Percentiles rank a stretch among this genome's conserved stretches.
phyloP scores from a whole-genome alignment of 2,888 invertebrate genomes.

The Cryptophagus acutangulus region DNA sequence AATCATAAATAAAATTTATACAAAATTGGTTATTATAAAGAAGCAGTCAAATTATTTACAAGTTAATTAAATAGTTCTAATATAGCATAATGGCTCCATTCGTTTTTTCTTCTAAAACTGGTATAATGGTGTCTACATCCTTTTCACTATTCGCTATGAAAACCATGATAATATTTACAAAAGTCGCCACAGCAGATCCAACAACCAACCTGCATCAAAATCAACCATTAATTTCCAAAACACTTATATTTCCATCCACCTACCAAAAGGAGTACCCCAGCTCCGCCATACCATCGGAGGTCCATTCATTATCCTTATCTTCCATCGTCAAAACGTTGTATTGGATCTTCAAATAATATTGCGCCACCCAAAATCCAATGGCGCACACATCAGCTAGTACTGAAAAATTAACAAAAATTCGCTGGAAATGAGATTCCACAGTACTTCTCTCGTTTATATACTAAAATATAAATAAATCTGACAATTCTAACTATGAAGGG shows the following conservation, averaged over 20 bases:
- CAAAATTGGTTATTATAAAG: neutral
- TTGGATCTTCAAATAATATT: conserved; percentile 75
- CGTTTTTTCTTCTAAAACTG: conserved; percentile 70
- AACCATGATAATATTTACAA: conserved; percentile 69
- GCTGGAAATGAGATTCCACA: no score
- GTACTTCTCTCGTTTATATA: no score
- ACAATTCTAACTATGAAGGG: no score
- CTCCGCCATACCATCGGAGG: conserved; percentile 73
- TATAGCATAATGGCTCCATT: conserved; percentile 84
- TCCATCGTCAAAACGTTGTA: conserved; percentile 77
- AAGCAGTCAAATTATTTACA: conserved; percentile 16
- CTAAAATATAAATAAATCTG: no score
- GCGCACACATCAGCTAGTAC: conserved; percentile 72
- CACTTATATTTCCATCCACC: conserved; percentile 24
- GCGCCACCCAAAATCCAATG: conserved; percentile 75
- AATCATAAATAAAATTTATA: conserved; percentile 4
- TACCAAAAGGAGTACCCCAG: conserved; percentile 86
- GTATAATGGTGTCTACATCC: conserved; percentile 61
- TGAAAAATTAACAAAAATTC: no score
- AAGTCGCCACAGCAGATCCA: conserved; percentile 62
- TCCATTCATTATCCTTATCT: conserved; percentile 76
- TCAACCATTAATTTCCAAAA: conserved; percentile 10
- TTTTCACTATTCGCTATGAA: conserved; percentile 68
- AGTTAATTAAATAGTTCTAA: conserved; percentile 40
- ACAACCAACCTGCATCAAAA: conserved; percentile 62